Evolutionary conservation across 2,797 vertebrate species (phyloP).

Genomic region (Paratrypauchen microcephalus): DNA sequence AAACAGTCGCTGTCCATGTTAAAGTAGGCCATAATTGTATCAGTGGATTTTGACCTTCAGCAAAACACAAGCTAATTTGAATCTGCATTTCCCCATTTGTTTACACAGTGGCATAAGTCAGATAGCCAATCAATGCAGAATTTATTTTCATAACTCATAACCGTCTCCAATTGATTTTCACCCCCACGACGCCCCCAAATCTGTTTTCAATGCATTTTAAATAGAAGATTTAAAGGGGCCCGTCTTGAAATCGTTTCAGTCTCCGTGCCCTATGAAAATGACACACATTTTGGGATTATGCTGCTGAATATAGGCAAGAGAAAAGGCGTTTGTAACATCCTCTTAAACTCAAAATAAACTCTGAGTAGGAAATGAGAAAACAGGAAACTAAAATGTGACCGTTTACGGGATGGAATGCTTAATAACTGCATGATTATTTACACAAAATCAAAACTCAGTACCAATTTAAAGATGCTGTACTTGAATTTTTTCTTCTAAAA

Average conservation of each 20-base stretch:
- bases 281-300: conserved; percentile 63
- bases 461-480: no score
- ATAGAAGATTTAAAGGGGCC: conserved; percentile 58
- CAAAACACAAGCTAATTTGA: conserved; percentile 48
- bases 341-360: conserved; percentile 50
- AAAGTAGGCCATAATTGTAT: conserved; percentile 37
- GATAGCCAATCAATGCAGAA: conserved; percentile 62
- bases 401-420: conserved; percentile 25
- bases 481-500: no score
- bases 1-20: conserved; percentile 28
- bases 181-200: conserved; percentile 48
- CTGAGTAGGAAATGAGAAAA: conserved; percentile 35
- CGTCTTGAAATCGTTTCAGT: conserved; percentile 61
- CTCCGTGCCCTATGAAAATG: conserved; percentile 52
- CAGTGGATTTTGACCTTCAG: conserved; percentile 63
- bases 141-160: conserved; percentile 71
- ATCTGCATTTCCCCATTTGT: conserved; percentile 67
- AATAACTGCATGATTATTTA: background rate
- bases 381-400: conserved; percentile 42
- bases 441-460: no score
- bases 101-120: conserved; percentile 58
- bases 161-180: conserved; percentile 62
- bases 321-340: conserved; percentile 54
- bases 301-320: conserved; percentile 33
- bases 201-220: conserved; percentile 73